Percentiles rank a stretch among this genome's conserved stretches.
phyloP scores from a whole-genome alignment of 1,140 invertebrate genomes.

The Parapsyche elsis region DNA sequence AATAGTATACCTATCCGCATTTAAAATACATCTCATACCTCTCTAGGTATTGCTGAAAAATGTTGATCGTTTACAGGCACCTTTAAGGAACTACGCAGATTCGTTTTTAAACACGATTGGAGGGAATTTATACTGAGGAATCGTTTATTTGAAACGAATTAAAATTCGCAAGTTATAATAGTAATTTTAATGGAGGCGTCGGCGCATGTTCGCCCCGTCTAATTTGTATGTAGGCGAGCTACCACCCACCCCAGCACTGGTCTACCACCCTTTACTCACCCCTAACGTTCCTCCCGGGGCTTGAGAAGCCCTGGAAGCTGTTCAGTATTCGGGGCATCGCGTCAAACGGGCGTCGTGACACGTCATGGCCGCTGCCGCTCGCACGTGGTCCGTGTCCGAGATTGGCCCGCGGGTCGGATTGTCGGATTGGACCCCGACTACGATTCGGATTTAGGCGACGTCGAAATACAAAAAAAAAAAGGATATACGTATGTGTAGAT shows the following conservation, averaged over 20 bases:
- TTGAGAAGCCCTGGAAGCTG: conserved; percentile 37
- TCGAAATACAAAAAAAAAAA: not conserved
- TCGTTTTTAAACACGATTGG: too few species aligned
- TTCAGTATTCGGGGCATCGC: conserved; percentile 49
- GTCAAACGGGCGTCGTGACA: conserved; percentile 52
- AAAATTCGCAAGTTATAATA: not conserved
- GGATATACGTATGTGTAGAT: not conserved
- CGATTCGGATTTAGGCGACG: conserved; percentile 27
- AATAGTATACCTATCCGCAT: too few species aligned
- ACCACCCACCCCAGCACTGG: not conserved
- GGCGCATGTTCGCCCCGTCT: not conserved
- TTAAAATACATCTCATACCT: too few species aligned
- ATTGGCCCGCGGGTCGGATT: conserved; percentile 51
- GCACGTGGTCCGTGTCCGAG: conserved; percentile 54
- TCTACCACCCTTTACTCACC: not conserved
- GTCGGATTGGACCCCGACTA: conserved; percentile 35
- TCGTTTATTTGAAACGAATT: not conserved
- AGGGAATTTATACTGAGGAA: too few species aligned
- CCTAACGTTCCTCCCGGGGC: not conserved
- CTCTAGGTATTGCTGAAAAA: too few species aligned
- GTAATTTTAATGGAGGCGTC: not conserved
- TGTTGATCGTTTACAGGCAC: too few species aligned
- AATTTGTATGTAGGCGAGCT: conserved; percentile 24
- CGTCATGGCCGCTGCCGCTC: conserved; percentile 47
- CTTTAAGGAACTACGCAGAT: too few species aligned